Evolutionary conservation across 2,888 invertebrate genomes (phyloP), one percentile per base, ranked within the genome.

Genomic region (Lithophane leautieri): DNA sequence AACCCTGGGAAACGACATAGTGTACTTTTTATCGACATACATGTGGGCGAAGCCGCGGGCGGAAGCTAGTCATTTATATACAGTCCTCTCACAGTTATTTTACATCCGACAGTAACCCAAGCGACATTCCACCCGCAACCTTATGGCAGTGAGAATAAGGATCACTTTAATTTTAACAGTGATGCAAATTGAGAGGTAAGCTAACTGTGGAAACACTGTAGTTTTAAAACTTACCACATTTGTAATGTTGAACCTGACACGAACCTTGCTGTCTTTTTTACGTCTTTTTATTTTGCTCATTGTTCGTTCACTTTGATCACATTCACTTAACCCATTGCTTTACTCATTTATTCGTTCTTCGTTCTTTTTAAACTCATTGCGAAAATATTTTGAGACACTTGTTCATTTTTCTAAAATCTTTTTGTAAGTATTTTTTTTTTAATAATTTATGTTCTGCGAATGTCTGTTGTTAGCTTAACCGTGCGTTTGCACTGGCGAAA

Each of bases 231-330:
- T 93, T 84, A 95, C 95, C 93, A 92, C 89, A 86, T 90, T 91
- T 28, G 91, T 90, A 62, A 95, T 92, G 77, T 95, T 94, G 77
- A 95, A 94, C 25, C 95, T 90, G 16, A 96, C 92, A 4, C 94
- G 92, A 42, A 95, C 93, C 72, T 92, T 91, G 42, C 89, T 91
- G 56, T 91, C 92, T 87, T 94, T 95, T 91, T 94, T 95, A 22
- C 94, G 92, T 83, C 91, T 91, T 89, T 93, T 95, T 95, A 95
- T 95, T 90, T 90, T 93, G 65, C 40, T 80, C 44, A 74, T 72
- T 52, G 63, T 76, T 78, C 68, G 67, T 63, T 84, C 74, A 82
- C 66, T 75, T 61, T 68, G 62, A 71, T 81, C 47, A 42, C 56
- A 44, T 75, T 79, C 56, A 72, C 75, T 84, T 79, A 87, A 78